These are phyloP conservation scores for Okamejei kenojei DNA, from an alignment of 2,797 vertebrate genomes.

Conservation along the genomic window DNA sequence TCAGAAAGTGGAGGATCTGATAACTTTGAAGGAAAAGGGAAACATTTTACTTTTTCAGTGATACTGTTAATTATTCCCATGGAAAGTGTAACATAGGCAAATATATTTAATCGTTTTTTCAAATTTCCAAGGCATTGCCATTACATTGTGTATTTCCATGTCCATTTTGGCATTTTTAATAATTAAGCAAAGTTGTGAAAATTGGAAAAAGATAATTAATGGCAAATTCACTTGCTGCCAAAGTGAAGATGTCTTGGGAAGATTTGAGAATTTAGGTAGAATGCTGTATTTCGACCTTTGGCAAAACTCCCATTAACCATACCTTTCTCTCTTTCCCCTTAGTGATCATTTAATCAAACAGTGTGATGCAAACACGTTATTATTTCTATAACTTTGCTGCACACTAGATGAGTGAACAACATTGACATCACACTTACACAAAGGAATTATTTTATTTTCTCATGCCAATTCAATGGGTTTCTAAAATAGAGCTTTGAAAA, in stretches of 20 bases:
- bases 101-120: not conserved
- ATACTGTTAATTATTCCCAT: not conserved
- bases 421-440: not conserved
- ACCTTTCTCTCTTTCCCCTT: not conserved
- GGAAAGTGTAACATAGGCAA: not conserved
- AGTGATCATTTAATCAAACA: not conserved
- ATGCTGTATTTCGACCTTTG: not conserved
- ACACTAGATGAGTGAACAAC: not conserved
- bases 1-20: not conserved
- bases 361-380: not conserved
- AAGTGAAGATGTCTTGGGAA: not conserved
- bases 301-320: not conserved
- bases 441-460: not conserved
- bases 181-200: slow-evolving; percentile 3
- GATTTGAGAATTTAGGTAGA: not conserved
- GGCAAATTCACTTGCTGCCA: not conserved
- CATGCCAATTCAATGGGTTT: not conserved
- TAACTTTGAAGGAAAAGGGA: not conserved
- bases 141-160: not conserved
- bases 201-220: not conserved
- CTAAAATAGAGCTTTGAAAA: not conserved
- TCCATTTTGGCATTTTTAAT: not conserved
- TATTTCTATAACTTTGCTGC: not conserved
- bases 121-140: not conserved
- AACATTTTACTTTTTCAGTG: not conserved